These are phyloP conservation scores for Gasterosteus aculeatus DNA, from an alignment of 2,113 vertebrate species.

Conservation along the genomic window DNA sequence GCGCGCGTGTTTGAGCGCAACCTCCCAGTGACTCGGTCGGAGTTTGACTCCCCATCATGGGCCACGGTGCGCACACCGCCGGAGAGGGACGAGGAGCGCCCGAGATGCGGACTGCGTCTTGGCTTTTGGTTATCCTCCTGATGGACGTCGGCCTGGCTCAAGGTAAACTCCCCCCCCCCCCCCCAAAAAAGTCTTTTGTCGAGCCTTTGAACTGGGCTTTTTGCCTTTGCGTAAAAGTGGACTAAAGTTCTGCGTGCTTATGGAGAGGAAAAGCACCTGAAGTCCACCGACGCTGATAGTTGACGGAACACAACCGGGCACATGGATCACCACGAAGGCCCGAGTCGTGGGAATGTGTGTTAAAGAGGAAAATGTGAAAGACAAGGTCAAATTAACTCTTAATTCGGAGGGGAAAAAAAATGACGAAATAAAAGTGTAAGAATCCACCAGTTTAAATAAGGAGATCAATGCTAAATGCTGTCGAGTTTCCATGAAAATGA, in stretches of 20 bases:
- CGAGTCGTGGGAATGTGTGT: background rate
- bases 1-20: slow-evolving; percentile 32
- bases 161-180: slow-evolving; percentile 93
- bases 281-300: background rate
- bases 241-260: slow-evolving; percentile 3
- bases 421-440: background rate
- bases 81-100: slow-evolving; percentile 82
- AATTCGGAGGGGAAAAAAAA: background rate
- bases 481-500: slow-evolving; percentile 17
- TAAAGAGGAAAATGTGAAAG: background rate
- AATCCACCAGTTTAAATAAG: background rate
- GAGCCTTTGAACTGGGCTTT: slow-evolving; percentile 36
- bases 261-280: background rate
- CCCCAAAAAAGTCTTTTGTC: background rate
- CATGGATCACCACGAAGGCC: background rate
- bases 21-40: slow-evolving; percentile 52
- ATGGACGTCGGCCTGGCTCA: slow-evolving; percentile 84
- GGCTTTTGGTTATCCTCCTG: slow-evolving; percentile 85
- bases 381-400: background rate
- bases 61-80: slow-evolving; percentile 83
- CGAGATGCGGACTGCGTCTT: slow-evolving; percentile 83
- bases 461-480: background rate
- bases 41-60: slow-evolving; percentile 82
- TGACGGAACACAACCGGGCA: background rate
- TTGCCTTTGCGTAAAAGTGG: slow-evolving; percentile 44